Evolutionary conservation across 2,797 vertebrate genomes (phyloP).

Genomic region (Notolabrus celidotus): DNA sequence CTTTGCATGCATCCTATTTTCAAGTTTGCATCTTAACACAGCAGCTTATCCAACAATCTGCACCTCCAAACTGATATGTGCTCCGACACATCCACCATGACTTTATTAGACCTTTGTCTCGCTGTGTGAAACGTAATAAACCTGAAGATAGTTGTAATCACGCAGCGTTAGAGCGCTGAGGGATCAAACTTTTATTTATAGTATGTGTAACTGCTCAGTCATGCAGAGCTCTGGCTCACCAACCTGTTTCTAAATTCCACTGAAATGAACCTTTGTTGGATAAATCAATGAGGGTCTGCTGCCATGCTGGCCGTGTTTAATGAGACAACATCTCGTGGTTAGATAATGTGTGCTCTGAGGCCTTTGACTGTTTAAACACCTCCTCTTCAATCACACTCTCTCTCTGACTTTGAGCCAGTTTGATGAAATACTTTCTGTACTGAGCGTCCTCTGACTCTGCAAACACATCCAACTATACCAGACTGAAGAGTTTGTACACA

Average conservation of each 20-base stretch:
- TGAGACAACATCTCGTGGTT: slow-evolving; percentile 40
- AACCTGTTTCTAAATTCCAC: slow-evolving; percentile 22
- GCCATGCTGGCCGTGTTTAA: slow-evolving; percentile 38
- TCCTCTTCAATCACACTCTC: slow-evolving; percentile 15
- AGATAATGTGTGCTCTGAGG: slow-evolving; percentile 21
- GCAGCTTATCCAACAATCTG: too few relatives aligned
- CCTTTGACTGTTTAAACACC: slow-evolving; percentile 12
- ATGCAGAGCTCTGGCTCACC: slow-evolving; percentile 7
- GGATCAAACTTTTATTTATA: too few relatives aligned
- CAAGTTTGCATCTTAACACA: too few relatives aligned
- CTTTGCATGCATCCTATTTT: too few relatives aligned
- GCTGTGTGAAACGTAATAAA: too few relatives aligned
- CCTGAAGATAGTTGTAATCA: too few relatives aligned
- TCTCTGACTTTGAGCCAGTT: neutral
- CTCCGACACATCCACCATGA: too few relatives aligned
- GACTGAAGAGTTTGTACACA: too few relatives aligned
- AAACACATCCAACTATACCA: neutral
- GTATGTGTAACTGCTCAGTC: too few relatives aligned
- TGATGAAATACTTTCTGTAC: neutral
- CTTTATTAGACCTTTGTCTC: too few relatives aligned
- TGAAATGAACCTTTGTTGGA: slow-evolving; percentile 48
- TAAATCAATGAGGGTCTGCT: slow-evolving; percentile 38
- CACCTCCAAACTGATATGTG: too few relatives aligned
- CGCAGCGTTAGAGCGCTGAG: too few relatives aligned
- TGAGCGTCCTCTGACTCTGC: neutral